These are phyloP conservation scores for Hydrotaea cyrtoneurina DNA, from an alignment of 2,888 invertebrate genomes.

Conservation along the genomic window DNA sequence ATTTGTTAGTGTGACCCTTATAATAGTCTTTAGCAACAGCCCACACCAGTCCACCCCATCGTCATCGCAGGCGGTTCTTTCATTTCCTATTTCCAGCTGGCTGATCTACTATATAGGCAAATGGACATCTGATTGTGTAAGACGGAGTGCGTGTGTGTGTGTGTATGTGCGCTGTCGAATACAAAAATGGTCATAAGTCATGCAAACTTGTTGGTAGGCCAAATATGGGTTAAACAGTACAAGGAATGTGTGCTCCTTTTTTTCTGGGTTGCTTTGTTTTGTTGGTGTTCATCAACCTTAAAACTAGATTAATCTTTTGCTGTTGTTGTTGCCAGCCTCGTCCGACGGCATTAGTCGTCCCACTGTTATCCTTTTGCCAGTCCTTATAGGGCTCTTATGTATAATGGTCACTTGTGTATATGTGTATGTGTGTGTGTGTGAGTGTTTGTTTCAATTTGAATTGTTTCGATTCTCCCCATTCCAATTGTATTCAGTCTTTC, in stretches of 20 bases:
- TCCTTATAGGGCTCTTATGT: neutral
- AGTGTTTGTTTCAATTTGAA: neutral
- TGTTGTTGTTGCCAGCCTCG: neutral
- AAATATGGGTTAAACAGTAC: constrained; percentile 34
- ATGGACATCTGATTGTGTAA: constrained; percentile 28
- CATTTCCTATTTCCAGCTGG: neutral
- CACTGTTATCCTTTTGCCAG: constrained; percentile 18
- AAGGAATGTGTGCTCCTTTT: constrained; percentile 15
- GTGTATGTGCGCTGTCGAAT: constrained; percentile 1
- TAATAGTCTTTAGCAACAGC: constrained; percentile 17
- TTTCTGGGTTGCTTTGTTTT: neutral
- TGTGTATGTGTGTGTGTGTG: neutral
- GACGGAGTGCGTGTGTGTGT: neutral
- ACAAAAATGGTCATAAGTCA: constrained; percentile 51
- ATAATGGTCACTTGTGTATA: constrained; percentile 9
- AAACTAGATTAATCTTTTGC: constrained; percentile 52
- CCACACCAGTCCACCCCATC: neutral
- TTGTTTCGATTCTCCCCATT: neutral
- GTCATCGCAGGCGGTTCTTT: neutral
- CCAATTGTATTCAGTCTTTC: neutral
- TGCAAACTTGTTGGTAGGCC: constrained; percentile 58
- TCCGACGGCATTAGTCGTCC: neutral
- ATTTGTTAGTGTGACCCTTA: constrained; percentile 30
- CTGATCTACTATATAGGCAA: constrained; percentile 16
- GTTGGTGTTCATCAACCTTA: constrained; percentile 46